These are phyloP conservation scores for Orbicella faveolata DNA, from an alignment of 64 coral and sea anemone genomes.

Conservation along the genomic window DNA sequence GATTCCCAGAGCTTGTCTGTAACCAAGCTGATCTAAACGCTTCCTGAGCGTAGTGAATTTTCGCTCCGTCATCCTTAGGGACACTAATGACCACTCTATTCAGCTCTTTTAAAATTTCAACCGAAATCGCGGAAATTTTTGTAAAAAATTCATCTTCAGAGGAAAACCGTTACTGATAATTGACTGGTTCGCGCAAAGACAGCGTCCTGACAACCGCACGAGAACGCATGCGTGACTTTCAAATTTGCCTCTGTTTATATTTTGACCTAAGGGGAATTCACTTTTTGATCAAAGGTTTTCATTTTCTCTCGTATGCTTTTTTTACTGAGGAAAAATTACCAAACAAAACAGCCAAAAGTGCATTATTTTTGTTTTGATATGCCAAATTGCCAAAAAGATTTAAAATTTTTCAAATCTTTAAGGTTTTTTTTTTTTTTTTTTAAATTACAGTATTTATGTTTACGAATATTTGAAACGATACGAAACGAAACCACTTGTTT, in stretches of 20 bases:
- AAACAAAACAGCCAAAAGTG: no score
- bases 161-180: constrained; percentile 78
- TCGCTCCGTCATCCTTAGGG: constrained; percentile 78
- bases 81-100: constrained; percentile 14
- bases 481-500: no score
- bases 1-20: constrained; percentile 96
- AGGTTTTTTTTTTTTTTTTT: no score
- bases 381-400: no score
- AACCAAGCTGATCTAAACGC: constrained; percentile 96
- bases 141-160: constrained; percentile 26
- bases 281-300: background rate
- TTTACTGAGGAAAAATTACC: no score
- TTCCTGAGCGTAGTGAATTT: constrained; percentile 99
- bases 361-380: no score
- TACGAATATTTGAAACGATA: no score
- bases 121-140: constrained; percentile 32
- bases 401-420: no score
- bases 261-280: constrained; percentile 1
- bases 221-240: constrained; percentile 90
- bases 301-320: background rate
- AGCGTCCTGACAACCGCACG: constrained; percentile 42
- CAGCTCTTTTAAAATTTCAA: background rate
- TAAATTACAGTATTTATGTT: no score
- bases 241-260: constrained; percentile 93
- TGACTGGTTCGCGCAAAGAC: constrained; percentile 49